A percentile compares a stretch with the other conserved stretches of the same genome.
phyloP scores from a whole-genome alignment of 2,113 vertebrate species.

The Willisornis vidua region DNA sequence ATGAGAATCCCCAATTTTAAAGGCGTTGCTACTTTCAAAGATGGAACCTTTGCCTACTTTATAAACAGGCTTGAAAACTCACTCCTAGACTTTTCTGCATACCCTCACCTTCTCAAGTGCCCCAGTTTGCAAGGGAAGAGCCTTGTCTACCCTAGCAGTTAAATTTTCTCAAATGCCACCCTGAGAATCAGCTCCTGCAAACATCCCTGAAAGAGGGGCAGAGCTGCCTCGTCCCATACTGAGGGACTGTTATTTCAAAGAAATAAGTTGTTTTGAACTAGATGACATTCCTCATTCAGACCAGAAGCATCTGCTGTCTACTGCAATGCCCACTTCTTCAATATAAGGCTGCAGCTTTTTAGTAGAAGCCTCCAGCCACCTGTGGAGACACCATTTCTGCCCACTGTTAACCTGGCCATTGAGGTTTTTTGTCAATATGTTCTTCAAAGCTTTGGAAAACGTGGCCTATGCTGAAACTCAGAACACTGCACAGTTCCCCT shows the following conservation, averaged over 20 bases:
- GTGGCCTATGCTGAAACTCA: too few relatives aligned
- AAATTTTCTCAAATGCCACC: too few relatives aligned
- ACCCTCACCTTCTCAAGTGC: too few relatives aligned
- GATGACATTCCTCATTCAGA: not conserved
- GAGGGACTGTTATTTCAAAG: not conserved
- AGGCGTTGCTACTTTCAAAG: not conserved
- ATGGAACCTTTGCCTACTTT: not conserved
- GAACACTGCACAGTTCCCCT: not conserved
- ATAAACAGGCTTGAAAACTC: not conserved
- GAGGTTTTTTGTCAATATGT: too few relatives aligned
- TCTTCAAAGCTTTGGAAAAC: not conserved
- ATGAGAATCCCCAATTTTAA: not conserved
- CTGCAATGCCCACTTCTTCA: not conserved
- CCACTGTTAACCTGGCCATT: not conserved
- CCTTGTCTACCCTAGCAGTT: too few relatives aligned
- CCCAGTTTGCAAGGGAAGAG: too few relatives aligned
- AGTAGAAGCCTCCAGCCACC: not conserved
- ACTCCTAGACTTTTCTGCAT: too few relatives aligned
- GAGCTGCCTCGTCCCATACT: not conserved
- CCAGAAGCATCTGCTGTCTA: too few relatives aligned
- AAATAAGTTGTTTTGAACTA: not conserved
- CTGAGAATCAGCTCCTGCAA: too few relatives aligned
- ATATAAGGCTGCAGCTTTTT: too few relatives aligned
- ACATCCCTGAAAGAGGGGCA: not conserved
- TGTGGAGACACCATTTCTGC: not conserved